Evolutionary conservation across 2,888 invertebrate species (phyloP).

Genomic region (Melolontha melolontha): DNA sequence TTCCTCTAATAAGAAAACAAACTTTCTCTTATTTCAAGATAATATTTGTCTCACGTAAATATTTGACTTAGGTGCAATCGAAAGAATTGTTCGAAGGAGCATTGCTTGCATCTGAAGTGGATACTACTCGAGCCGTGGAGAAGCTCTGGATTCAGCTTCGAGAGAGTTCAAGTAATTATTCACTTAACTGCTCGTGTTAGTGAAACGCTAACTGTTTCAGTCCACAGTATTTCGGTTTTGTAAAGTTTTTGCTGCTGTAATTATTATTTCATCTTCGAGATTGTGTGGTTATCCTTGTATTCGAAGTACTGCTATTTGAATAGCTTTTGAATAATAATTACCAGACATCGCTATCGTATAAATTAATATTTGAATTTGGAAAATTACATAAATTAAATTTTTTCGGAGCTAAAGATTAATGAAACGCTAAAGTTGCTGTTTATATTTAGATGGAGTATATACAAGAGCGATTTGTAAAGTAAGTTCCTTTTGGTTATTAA

Average conservation of each 20-base stretch:
- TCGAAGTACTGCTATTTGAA: too few relatives aligned
- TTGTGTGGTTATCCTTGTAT: background rate
- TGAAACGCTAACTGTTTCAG: constrained; percentile 34
- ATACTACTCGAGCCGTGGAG: constrained; percentile 2
- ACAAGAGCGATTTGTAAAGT: too few relatives aligned
- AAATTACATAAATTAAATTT: too few relatives aligned
- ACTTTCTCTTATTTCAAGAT: constrained; percentile 13
- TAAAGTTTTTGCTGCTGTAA: constrained; percentile 25
- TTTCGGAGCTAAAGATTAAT: too few relatives aligned
- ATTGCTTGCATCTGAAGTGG: constrained; percentile 16
- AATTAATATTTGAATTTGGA: too few relatives aligned
- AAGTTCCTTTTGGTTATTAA: too few relatives aligned
- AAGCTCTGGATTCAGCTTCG: constrained; percentile 8
- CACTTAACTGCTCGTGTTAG: constrained; percentile 39
- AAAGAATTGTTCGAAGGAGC: constrained; percentile 16
- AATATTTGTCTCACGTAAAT: constrained; percentile 18
- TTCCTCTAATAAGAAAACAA: constrained; percentile 16
- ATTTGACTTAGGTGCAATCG: constrained; percentile 20
- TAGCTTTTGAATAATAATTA: too few relatives aligned
- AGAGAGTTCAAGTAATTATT: constrained; percentile 27
- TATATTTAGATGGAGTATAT: too few relatives aligned
- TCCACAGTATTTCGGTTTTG: constrained; percentile 27
- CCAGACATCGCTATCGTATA: too few relatives aligned
- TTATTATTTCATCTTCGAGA: constrained; percentile 7
- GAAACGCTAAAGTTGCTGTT: too few relatives aligned